Evolutionary conservation across 2,888 invertebrate genomes (phyloP).

Genomic region (Platycheirus albimanus): DNA sequence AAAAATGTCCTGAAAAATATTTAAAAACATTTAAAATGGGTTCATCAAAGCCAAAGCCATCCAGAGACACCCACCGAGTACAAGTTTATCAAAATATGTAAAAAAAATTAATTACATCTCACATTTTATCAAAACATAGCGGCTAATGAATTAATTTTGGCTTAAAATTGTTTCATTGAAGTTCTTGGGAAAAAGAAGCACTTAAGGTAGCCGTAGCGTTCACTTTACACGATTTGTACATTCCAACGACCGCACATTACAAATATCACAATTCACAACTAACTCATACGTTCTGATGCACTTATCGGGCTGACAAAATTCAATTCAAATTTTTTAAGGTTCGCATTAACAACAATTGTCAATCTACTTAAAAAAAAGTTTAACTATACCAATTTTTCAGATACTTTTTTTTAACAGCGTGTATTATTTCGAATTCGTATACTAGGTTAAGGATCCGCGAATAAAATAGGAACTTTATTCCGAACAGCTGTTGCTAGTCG

Average conservation of each 20-base stretch:
- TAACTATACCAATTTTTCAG: too few relatives aligned
- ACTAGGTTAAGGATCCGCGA: neutral
- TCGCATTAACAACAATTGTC: slow-evolving; percentile 6
- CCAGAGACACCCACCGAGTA: too few relatives aligned
- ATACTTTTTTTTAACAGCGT: too few relatives aligned
- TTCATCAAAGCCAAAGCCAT: too few relatives aligned
- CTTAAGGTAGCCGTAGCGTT: slow-evolving; percentile 12
- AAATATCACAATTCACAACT: too few relatives aligned
- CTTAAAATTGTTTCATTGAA: slow-evolving; percentile 45
- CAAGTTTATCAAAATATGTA: too few relatives aligned
- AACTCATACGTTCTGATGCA: neutral
- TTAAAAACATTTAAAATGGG: too few relatives aligned
- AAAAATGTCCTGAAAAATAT: slow-evolving; percentile 37
- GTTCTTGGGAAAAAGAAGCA: slow-evolving; percentile 30
- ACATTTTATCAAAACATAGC: too few relatives aligned
- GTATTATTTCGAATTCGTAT: too few relatives aligned
- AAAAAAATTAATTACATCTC: too few relatives aligned
- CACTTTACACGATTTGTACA: neutral
- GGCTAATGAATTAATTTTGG: slow-evolving; percentile 59
- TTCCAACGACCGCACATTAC: slow-evolving; percentile 22
- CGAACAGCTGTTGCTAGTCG: slow-evolving; percentile 57
- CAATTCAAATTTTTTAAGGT: neutral
- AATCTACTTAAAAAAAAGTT: slow-evolving; percentile 28
- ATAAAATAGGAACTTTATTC: slow-evolving; percentile 8
- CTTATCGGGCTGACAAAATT: slow-evolving; percentile 33